Conservation (phyloP, 2,888 invertebrate species). For the Eupithecia vulgata region DNA sequence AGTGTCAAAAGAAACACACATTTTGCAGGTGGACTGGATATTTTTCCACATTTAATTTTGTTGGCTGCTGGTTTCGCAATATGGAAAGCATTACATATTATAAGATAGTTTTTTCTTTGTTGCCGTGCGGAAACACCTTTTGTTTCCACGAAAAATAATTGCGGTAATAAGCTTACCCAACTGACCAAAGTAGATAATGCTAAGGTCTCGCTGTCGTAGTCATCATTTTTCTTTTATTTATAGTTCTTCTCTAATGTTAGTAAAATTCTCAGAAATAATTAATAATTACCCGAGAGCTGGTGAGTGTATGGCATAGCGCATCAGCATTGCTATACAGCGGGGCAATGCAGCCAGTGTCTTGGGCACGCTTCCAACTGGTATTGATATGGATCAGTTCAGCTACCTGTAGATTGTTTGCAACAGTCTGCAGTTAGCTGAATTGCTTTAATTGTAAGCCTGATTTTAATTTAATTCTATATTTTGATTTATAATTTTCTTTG, state of each 20-base stretch:
- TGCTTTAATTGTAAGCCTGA: no score
- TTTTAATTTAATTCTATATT: no score
- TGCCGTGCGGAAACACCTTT: conserved; percentile 10
- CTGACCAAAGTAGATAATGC: conserved; percentile 6
- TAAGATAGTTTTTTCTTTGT: conserved; percentile 13
- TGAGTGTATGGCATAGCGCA: no score
- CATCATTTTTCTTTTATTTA: background rate
- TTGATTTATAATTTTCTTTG: no score
- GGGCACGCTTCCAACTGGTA: no score
- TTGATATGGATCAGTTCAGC: no score
- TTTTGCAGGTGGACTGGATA: background rate
- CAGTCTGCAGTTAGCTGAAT: no score
- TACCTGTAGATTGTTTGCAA: no score
- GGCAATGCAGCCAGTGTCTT: no score
- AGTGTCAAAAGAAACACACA: background rate
- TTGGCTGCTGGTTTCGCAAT: background rate
- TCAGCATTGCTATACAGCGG: no score
- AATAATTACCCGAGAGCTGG: no score
- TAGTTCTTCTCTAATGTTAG: background rate
- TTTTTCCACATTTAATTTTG: background rate
- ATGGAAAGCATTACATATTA: background rate
- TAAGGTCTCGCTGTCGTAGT: background rate
- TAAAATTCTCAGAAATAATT: no score
- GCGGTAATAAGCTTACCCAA: background rate
- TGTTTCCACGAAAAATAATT: background rate